These are phyloP conservation scores for Hycleus phaleratus DNA, from an alignment of 1,140 invertebrate species.

Conservation along the genomic window DNA sequence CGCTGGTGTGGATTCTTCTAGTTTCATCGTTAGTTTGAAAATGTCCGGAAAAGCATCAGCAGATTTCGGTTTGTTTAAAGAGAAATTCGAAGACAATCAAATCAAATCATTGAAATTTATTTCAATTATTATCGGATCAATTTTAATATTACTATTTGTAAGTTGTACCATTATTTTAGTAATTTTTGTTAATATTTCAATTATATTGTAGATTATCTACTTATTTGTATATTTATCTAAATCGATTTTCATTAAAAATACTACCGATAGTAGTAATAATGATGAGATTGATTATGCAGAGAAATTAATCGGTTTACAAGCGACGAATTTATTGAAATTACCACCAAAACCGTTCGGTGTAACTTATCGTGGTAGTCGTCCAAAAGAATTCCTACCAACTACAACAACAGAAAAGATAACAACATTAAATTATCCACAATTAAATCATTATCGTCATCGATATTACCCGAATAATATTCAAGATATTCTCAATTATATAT, in stretches of 20 bases:
- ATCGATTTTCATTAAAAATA: slow-evolving; percentile 1
- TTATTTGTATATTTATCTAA: background rate
- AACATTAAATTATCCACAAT: slow-evolving; percentile 41
- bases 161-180: background rate
- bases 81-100: slow-evolving; percentile 3
- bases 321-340: background rate
- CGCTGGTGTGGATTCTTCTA: background rate
- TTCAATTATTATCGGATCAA: background rate
- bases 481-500: slow-evolving; percentile 46
- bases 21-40: background rate
- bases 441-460: slow-evolving; percentile 41
- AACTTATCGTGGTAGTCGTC: too few species aligned
- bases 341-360: too few species aligned
- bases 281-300: background rate
- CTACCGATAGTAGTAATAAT: background rate
- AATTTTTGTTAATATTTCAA: background rate
- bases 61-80: slow-evolving; percentile 16
- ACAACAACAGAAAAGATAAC: slow-evolving; percentile 20
- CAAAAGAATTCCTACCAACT: too few species aligned
- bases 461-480: slow-evolving; percentile 45
- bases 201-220: background rate
- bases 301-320: slow-evolving; percentile 7
- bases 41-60: slow-evolving; percentile 12
- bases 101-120: background rate
- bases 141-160: slow-evolving; percentile 5